These are phyloP conservation scores for Anolis carolinensis DNA, from an alignment of 2,113 vertebrate genomes.

Conservation along the genomic window DNA sequence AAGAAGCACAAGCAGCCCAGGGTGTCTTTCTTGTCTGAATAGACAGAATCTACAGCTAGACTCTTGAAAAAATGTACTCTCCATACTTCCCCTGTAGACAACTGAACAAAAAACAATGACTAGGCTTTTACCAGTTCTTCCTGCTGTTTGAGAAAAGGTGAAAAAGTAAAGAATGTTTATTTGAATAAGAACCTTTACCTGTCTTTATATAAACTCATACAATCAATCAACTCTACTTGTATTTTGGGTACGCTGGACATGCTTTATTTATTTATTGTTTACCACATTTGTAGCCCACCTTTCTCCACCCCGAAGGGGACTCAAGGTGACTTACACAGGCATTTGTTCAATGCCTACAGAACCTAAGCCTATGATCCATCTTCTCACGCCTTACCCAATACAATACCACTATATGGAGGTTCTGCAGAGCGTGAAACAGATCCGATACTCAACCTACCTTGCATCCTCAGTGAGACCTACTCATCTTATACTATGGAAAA, in stretches of 20 bases:
- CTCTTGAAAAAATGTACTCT: constrained; percentile 42
- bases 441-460: no score
- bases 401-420: no score
- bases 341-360: no score
- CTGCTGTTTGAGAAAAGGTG: constrained; percentile 20
- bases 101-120: constrained; percentile 17
- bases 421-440: background rate
- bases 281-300: no score
- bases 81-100: constrained; percentile 47
- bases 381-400: background rate
- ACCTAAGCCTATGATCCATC: no score
- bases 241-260: background rate
- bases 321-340: no score
- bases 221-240: background rate
- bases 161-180: constrained; percentile 16
- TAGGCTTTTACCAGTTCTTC: background rate
- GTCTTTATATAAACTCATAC: background rate
- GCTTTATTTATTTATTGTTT: no score
- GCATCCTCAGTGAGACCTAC: background rate
- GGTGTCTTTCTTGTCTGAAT: constrained; percentile 57
- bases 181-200: background rate
- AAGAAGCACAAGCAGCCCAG: constrained; percentile 49
- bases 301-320: no score
- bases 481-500: background rate
- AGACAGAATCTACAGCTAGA: constrained; percentile 60